These are phyloP conservation scores for Vireo griseus DNA, from an alignment of 2,797 vertebrate species.

Conservation along the genomic window DNA sequence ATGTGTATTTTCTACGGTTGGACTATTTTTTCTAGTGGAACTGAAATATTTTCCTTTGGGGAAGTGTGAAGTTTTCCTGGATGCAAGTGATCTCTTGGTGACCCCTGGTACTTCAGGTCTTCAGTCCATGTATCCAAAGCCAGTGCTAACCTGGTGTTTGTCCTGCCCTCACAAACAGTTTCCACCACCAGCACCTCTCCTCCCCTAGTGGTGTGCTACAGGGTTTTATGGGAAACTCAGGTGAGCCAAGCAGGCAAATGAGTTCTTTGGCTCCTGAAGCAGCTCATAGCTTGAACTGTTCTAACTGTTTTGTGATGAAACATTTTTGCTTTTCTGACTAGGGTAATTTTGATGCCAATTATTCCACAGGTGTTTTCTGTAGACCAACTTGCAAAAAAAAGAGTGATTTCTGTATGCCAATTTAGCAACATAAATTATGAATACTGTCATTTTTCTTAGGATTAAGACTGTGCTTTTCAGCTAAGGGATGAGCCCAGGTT, in stretches of 20 bases:
- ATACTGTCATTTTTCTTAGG: background rate
- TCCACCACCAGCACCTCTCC: background rate
- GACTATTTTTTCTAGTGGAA: background rate
- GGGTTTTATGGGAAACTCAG: background rate
- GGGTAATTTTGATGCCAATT: background rate
- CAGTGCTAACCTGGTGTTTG: background rate
- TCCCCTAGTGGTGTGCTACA: fast-evolving
- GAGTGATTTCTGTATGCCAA: background rate
- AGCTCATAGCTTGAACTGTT: background rate
- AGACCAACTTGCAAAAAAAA: background rate
- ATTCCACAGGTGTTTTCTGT: constrained; percentile 11
- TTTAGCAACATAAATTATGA: background rate
- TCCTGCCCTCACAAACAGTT: background rate
- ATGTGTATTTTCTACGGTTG: background rate
- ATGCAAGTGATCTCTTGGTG: background rate
- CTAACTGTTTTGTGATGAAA: background rate
- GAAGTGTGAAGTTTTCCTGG: background rate
- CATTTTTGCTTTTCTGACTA: background rate
- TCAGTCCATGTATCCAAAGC: background rate
- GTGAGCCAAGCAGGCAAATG: background rate
- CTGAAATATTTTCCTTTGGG: background rate
- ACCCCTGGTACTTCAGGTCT: background rate
- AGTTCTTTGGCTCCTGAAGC: background rate
- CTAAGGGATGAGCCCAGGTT: background rate
- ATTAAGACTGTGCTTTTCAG: background rate